A percentile compares a stretch with the other conserved stretches of the same genome.
phyloP scores from a whole-genome alignment of 2,888 invertebrate genomes.

The Watsonalla binaria region DNA sequence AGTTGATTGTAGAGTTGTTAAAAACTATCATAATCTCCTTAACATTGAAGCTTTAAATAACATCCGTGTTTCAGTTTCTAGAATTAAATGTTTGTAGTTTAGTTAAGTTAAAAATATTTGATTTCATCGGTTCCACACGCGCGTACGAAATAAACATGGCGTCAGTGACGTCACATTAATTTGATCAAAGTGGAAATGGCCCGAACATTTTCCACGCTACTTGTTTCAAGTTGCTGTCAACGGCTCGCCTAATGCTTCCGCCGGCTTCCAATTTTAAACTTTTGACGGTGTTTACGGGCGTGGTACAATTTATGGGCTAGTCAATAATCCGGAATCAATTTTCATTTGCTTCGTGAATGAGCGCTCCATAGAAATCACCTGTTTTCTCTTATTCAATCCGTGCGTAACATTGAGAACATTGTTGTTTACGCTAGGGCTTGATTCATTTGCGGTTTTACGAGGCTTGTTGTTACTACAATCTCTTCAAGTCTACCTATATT shows the following conservation, averaged over 20 bases:
- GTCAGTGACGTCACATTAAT: conserved; percentile 62
- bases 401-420: conserved; percentile 13
- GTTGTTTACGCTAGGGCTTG: conserved; percentile 22
- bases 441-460: conserved; percentile 39
- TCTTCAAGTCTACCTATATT: conserved; percentile 34
- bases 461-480: conserved; percentile 21
- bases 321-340: conserved; percentile 38
- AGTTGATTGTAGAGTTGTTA: too few species aligned
- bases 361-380: conserved; percentile 20
- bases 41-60: too few species aligned
- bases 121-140: conserved; percentile 31
- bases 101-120: conserved; percentile 26
- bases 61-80: not conserved
- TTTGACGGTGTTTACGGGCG: conserved; percentile 64
- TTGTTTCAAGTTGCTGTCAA: conserved; percentile 69
- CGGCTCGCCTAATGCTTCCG: conserved; percentile 72
- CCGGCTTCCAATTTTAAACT: conserved; percentile 68
- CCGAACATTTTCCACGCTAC: conserved; percentile 61
- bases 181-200: conserved; percentile 70
- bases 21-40: too few species aligned
- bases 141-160: conserved; percentile 33
- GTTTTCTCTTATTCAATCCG: conserved; percentile 16
- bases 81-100: conserved; percentile 17
- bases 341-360: conserved; percentile 11
- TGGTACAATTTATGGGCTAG: conserved; percentile 46